Evolutionary conservation across 2,888 invertebrate genomes (phyloP).

Genomic region (Xestia sexstrigata): DNA sequence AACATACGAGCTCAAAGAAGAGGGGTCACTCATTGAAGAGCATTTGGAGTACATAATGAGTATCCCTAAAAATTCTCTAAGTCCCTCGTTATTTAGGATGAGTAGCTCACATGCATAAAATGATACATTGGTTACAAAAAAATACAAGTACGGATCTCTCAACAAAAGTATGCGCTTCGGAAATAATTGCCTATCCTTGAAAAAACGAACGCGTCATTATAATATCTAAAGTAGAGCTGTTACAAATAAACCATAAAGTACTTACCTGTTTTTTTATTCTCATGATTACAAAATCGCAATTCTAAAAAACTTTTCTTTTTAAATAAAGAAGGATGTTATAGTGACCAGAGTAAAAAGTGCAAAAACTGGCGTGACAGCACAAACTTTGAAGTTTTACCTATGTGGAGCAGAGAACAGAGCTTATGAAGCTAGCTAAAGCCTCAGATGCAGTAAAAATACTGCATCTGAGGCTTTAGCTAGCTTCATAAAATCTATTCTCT

Average conservation of each 20-base stretch:
- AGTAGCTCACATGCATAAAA: neutral
- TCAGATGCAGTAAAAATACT: too few relatives aligned
- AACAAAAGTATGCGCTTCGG: neutral
- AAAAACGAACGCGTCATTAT: neutral
- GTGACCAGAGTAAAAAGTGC: neutral
- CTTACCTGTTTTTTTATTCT: neutral
- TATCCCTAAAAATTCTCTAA: neutral
- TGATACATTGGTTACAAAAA: neutral
- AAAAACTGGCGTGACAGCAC: neutral
- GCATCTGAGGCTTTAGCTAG: too few relatives aligned
- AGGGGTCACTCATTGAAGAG: neutral
- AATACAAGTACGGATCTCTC: neutral
- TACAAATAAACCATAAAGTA: neutral
- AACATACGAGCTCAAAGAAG: neutral
- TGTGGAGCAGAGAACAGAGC: neutral
- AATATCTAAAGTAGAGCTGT: neutral
- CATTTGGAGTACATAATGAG: slow-evolving; percentile 8
- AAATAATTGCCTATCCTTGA: neutral
- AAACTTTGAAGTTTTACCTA: neutral
- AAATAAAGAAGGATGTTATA: neutral
- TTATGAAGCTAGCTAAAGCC: neutral
- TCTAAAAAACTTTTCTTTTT: neutral
- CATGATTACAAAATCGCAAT: neutral
- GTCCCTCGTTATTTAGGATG: neutral
- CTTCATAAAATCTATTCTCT: too few relatives aligned